Evolutionary conservation across 2,797 vertebrate genomes (phyloP), one percentile per base, ranked within the genome.

Genomic region (Clamator glandarius): DNA sequence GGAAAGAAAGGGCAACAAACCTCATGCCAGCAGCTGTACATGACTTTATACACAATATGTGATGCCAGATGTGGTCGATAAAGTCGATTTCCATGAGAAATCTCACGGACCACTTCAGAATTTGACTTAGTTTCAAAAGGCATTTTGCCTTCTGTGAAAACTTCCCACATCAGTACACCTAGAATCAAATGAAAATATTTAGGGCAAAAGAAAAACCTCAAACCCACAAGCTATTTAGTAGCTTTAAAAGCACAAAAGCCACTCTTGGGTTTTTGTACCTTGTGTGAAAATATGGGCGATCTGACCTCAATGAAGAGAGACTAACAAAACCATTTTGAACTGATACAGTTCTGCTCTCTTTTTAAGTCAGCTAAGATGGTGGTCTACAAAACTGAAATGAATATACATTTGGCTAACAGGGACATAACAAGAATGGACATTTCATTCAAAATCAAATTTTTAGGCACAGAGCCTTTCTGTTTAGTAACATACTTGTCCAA

Each of bases 81-180:
- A 35, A 99, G 97, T 16, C 98, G 95, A 39, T 98, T 96, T n/a
- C 99, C 99, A 48, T 96, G 97, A 68, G 98, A 98, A 97, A 99
- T 98, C 69, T 98, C 98, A 16, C 57, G 96, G 9, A 99, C 98
- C 10, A 99, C 98, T 51, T 99, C 98, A 62, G 91, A 19, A 95
- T 99, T 99, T 52, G 98, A 96, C 50, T 95, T 97, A 52, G 97
- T 98, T 84, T 98, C 98, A 93, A 99, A 99, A 8, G 99, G 98
- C 81, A 97, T 98, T 93, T 97, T 98, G 64, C 99, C 99, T 93
- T 98, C 98, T 3, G 98, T 98, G 97, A 97, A 99, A 80, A 99
- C 97, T 97, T 99, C 99, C 99, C 99, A 99, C 98, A 99, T 98
- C 91, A 99, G 89, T 86, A 99, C 98, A 35, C 99, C 99, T 99